Conservation (phyloP, 2,797 vertebrate species). For the Xenopus petersii region DNA sequence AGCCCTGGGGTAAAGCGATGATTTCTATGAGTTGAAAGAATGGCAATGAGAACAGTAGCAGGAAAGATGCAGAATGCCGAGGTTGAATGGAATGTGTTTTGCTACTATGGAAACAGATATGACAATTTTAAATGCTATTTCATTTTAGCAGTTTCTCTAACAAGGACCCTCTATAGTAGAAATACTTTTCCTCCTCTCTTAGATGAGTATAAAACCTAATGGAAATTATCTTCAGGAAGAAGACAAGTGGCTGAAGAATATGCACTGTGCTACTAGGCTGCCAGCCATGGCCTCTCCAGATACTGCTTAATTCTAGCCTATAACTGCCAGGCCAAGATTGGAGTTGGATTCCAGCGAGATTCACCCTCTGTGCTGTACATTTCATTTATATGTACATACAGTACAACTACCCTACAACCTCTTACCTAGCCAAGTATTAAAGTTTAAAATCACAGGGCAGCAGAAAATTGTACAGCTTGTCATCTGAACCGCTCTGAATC, state of each 20-base stretch:
- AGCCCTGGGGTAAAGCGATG: slow-evolving; percentile 13
- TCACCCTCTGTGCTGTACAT: no score
- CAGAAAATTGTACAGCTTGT: neutral
- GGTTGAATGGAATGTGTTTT: slow-evolving; percentile 4
- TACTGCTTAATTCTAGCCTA: no score
- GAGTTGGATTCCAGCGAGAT: no score
- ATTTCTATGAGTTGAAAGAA: slow-evolving; percentile 43
- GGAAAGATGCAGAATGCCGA: slow-evolving; percentile 22
- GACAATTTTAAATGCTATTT: slow-evolving; percentile 34
- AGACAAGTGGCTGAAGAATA: neutral
- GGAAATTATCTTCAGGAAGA: neutral
- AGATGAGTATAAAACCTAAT: neutral
- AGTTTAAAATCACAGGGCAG: neutral
- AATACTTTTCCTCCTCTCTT: no score
- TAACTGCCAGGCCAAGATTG: no score
- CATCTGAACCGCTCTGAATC: slow-evolving; percentile 7
- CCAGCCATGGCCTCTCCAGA: no score
- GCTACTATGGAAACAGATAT: slow-evolving; percentile 33
- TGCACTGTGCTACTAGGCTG: neutral
- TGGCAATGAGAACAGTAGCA: slow-evolving; percentile 32
- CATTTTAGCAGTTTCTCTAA: slow-evolving; percentile 20
- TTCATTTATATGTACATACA: no score
- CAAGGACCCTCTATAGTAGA: neutral
- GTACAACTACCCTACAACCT: neutral
- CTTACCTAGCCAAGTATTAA: neutral